Percentiles rank a stretch among this genome's conserved stretches.
Evolutionary conservation across 1,140 invertebrate species (phyloP).

Genomic region (Drosophila busckii): DNA sequence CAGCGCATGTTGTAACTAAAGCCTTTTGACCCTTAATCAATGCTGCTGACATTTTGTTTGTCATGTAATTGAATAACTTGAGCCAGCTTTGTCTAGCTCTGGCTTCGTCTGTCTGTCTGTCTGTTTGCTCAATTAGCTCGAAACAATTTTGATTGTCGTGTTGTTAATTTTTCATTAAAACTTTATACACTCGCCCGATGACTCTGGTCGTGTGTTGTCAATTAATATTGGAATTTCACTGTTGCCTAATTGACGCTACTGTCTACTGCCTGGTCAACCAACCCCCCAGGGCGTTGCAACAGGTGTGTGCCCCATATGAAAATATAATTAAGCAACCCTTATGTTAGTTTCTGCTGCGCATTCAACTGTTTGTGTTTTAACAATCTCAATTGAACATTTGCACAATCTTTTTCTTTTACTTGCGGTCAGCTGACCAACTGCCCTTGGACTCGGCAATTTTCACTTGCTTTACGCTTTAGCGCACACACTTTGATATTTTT

Average conservation of each 20-base stretch:
- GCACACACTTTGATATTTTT: constrained; percentile 60
- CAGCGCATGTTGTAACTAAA: constrained; percentile 22
- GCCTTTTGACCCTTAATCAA: no score
- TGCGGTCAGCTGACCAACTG: constrained; percentile 55
- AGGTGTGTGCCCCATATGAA: constrained; percentile 40
- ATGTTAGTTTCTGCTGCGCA: constrained; percentile 24
- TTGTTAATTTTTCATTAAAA: constrained; percentile 75
- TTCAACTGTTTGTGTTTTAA: constrained; percentile 63
- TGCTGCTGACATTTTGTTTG: constrained; percentile 51
- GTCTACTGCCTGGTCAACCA: not conserved
- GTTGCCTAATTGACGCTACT: constrained; percentile 31
- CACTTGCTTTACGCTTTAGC: constrained; percentile 7
- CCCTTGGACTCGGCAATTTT: constrained; percentile 48
- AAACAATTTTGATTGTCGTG: constrained; percentile 70
- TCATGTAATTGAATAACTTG: constrained; percentile 60
- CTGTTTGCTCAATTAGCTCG: constrained; percentile 75
- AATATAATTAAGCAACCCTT: constrained; percentile 18
- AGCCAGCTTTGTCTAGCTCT: constrained; percentile 12
- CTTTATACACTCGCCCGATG: constrained; percentile 40
- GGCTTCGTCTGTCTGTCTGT: constrained; percentile 61
- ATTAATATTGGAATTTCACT: constrained; percentile 63
- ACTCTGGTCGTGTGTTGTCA: constrained; percentile 57
- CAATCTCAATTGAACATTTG: constrained; percentile 42
- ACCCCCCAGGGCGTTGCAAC: constrained; percentile 49
- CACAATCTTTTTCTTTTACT: constrained; percentile 11